Evolutionary conservation across 1,140 invertebrate genomes (phyloP).

Genomic region (Choristoneura fumiferana): DNA sequence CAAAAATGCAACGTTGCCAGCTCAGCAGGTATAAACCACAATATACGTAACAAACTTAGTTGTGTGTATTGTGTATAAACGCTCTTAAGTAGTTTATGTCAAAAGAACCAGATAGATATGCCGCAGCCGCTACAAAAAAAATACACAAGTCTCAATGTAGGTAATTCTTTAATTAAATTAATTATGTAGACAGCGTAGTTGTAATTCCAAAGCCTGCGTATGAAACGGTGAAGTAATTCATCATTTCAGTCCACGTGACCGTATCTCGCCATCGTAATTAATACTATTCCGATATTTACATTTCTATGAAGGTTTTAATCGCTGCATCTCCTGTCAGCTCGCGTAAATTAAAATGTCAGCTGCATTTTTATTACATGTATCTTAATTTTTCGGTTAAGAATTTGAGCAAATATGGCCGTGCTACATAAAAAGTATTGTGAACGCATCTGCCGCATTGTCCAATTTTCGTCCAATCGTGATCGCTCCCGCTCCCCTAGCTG

Average conservation of each 20-base stretch:
- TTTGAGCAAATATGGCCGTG: constrained; percentile 68
- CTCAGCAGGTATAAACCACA: no score
- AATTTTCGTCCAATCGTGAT: constrained; percentile 64
- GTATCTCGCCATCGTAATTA: constrained; percentile 7
- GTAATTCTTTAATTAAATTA: constrained; percentile 10
- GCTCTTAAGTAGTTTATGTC: no score
- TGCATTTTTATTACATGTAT: constrained; percentile 41
- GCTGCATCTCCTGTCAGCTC: constrained; percentile 46
- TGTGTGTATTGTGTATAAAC: no score
- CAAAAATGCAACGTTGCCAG: no score
- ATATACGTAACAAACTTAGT: no score
- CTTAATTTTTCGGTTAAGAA: constrained; percentile 64
- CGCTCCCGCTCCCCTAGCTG: constrained; percentile 68
- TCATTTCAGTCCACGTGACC: constrained; percentile 11
- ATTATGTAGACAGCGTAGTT: neutral
- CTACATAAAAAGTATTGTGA: constrained; percentile 39
- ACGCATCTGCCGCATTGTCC: constrained; percentile 72
- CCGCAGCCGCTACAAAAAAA: neutral
- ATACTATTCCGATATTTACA: constrained; percentile 29
- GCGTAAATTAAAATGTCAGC: constrained; percentile 56
- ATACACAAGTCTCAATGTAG: neutral
- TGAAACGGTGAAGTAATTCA: neutral
- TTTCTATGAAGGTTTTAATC: constrained; percentile 43
- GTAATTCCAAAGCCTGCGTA: constrained; percentile 12
- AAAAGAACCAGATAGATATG: no score